A percentile compares a stretch with the other conserved stretches of the same genome.
Evolutionary conservation across 2,797 vertebrate species (phyloP).

Genomic region (Anabacerthia variegaticeps): DNA sequence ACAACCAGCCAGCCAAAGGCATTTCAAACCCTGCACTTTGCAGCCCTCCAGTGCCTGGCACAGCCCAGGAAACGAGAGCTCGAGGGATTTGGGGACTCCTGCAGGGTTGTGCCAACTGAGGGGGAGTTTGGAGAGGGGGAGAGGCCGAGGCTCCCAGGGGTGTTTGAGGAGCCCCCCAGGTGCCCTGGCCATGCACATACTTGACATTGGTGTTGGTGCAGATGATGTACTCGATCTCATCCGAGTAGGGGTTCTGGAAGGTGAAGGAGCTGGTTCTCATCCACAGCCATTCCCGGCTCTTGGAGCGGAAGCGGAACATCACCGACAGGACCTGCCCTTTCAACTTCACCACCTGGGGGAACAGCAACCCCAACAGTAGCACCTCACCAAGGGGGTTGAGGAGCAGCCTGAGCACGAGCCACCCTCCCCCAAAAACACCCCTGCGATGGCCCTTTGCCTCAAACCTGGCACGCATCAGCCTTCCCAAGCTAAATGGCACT

Average conservation of each 20-base stretch:
- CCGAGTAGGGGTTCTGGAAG: constrained; percentile 98
- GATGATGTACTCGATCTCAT: constrained; percentile 98
- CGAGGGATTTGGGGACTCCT: rapidly evolving
- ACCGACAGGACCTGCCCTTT: constrained; percentile 97
- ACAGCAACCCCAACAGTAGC: constrained; percentile 6
- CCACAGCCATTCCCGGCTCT: constrained; percentile 92
- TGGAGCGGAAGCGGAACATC: constrained; percentile 96
- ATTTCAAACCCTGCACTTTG: background rate
- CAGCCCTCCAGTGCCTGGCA: background rate
- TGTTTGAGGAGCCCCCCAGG: background rate
- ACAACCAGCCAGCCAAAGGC: background rate
- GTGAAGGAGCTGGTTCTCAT: constrained; percentile 98
- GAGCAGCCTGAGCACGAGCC: background rate
- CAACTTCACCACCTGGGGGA: constrained; percentile 91
- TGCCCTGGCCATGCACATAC: constrained; percentile 79
- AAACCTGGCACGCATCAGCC: background rate
- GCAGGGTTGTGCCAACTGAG: rapidly evolving
- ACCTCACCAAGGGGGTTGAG: background rate
- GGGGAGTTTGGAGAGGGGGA: background rate
- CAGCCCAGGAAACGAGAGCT: background rate
- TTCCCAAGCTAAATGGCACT: background rate
- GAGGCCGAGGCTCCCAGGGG: background rate
- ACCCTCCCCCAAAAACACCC: background rate
- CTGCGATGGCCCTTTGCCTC: constrained; percentile 10
- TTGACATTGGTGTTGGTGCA: constrained; percentile 98